Percentiles rank a stretch among this genome's conserved stretches.
These are phyloP conservation scores for Trachelus tabidus DNA, from an alignment of 2,888 invertebrate genomes.

Conservation along the genomic window DNA sequence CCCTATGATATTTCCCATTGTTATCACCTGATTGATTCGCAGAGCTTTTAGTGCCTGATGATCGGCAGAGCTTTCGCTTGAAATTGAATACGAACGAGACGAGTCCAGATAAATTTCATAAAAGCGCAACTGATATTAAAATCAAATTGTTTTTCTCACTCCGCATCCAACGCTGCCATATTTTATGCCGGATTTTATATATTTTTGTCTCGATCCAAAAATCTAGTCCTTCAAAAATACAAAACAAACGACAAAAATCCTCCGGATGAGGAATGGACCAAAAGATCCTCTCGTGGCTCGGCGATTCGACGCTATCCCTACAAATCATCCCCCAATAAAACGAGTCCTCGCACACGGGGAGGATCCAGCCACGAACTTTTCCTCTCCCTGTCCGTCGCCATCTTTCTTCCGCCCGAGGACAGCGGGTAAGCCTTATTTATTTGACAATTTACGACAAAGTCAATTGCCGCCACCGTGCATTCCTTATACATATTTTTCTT, in stretches of 20 bases:
- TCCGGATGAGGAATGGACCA: neutral
- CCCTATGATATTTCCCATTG: neutral
- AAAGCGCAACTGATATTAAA: too few species aligned
- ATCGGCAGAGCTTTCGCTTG: too few species aligned
- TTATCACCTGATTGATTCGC: neutral
- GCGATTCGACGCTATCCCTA: neutral
- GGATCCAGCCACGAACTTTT: neutral
- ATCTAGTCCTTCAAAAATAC: neutral
- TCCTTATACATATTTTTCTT: neutral
- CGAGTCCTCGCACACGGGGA: neutral
- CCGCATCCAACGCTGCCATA: rapidly evolving
- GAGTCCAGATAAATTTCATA: too few species aligned
- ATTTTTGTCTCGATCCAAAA: neutral
- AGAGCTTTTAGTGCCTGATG: too few species aligned
- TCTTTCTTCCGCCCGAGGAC: neutral
- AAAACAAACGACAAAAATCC: neutral
- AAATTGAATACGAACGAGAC: too few species aligned
- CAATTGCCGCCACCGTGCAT: neutral
- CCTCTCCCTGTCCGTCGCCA: neutral
- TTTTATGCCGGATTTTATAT: neutral
- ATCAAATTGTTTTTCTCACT: too few species aligned
- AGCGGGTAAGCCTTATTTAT: neutral
- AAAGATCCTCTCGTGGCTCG: neutral
- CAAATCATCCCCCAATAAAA: neutral
- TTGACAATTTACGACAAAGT: neutral